Evolutionary conservation across 2,797 vertebrate genomes (phyloP), one percentile per base, ranked within the genome.

Genomic region (Serranus cabrilla): DNA sequence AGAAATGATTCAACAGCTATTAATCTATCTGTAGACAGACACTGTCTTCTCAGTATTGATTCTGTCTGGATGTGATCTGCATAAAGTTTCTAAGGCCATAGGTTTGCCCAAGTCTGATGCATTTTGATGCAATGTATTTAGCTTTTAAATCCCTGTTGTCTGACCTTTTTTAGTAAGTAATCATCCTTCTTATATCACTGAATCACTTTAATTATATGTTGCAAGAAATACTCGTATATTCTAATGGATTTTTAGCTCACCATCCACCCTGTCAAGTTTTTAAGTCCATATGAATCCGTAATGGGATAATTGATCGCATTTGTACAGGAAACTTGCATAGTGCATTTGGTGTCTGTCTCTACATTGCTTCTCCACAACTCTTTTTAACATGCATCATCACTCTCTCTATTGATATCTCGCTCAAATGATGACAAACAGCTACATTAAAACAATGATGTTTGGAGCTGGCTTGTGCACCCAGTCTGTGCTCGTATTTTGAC

Each of bases 361-460:
- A 17, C 8, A 17, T 21, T 37, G 17, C n/a, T 20, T 49, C 46
- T 64, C 43, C 14, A 27, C 55, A 20, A 16, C 23, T 27, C 37
- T 18, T 39, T 57, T 71, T 14, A 69, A 54, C 55, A 37, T 62
- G 46, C 42, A 52, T 9, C 45, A 21, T 56, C 42, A 9, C 43
- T 59, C 50, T 55, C 13, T 65, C 20, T 27, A 74, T 73, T 52
- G 50, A 76, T 52, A 57, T 62, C 52, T 75, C 14, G 17, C 61
- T 78, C 55, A 74, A 69, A 84, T n/a, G 14, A 68, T 67, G 79
- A 86, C 62, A 81, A 79, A 82, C 67, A 70, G 61, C 58, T 56
- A 39, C 59, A 81, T 78, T 78, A 71, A 64, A 76, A 69, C 52
- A 68, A 74, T 75, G 66, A 83, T 71, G 57, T 69, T 49, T 56